Evolutionary conservation across 2,797 vertebrate species (phyloP), one percentile per base, ranked within the genome.

Genomic region (Adelosebastes latens): DNA sequence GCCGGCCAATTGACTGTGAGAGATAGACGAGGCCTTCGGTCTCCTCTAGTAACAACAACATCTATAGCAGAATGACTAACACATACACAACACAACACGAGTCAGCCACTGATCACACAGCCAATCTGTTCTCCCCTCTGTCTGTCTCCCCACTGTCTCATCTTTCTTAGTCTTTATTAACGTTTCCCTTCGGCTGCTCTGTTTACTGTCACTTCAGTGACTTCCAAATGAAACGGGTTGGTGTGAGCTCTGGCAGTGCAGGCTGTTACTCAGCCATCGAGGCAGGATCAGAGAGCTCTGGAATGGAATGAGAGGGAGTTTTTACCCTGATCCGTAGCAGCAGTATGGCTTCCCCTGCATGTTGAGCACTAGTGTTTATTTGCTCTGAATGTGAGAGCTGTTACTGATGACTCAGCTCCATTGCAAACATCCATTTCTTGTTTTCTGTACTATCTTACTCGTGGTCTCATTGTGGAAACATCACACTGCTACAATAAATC

Each of bases 121-220:
- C 59, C 53, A 56, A 67, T 75, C 61, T 32, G n/a, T 73, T 60
- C 55, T 8, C 58, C 29, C 32, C 29, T 56, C 52, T 65, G 4
- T 29, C 18, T 18, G 24, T 12, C 65, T 36, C 27, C 64, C 59
- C 46, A 24, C 42, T 64, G 68, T 87, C 79, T 81, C 62, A 65
- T 82, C 76, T 29, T 61, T 71, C 74, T 63, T 25, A 34, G 36
- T 52, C 25, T 77, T 71, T 68, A 72, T 67, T 64, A 75, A 61
- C 58, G 27, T 72, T 16, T 24, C 62, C 61, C 25, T 16, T n/a
- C 5, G 2, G 29, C 36, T 55, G n/a, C 53, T 76, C 46, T 65
- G 32, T 76, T 76, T 53, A 58, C 59, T 72, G 62, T 29, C 46
- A 72, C 67, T 61, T 69, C 79, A 73, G 79, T 53, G 53, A 59